Evolutionary conservation across 2,113 vertebrate species (phyloP), one percentile per base, ranked within the genome.

Genomic region (Carassius auratus): DNA sequence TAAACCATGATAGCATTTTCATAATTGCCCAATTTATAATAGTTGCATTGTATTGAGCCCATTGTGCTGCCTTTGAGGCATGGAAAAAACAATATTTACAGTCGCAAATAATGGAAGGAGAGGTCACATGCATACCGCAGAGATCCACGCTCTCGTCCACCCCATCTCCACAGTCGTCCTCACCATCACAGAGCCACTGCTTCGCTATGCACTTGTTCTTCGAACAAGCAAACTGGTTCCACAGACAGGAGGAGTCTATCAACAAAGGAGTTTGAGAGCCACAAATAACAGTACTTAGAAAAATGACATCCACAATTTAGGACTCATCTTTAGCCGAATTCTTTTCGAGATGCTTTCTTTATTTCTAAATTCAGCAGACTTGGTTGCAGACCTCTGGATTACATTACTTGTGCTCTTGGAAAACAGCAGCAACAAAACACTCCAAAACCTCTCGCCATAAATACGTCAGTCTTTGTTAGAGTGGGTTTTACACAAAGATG

Each of bases 201-300:
- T 95, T 98, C 38, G 98, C 97, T 66, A 99, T 99, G 88, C 98
- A 99, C 86, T 99, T 99, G 85, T 97, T 95, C 84, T 96, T 95
- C 26, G 98, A 97, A 92, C 98, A 99, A 83, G 98, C 97, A 89
- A 99, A 99, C 12, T 99, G 97, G 91, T 97, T 98, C 98, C 98
- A 99, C 0, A 97, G 93, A 88, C 98, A 99, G 45, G 97, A 97
- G 0, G 98, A 98, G 93, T 98, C 98, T 99, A 89, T 75, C 68
- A 80, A 86, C 69, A 85, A 88, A 64, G 82, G 38, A 81, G 85
- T 89, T 90, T 87, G 84, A 88, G 30, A 64, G 77, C 66, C 87
- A 91, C 89, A 89, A 92, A 93, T 92, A 87, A 89, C 80, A 92
- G 80, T 36, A 73, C 71, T 85, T 66, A 83, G 14, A 50, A 77